A percentile compares a stretch with the other conserved stretches of the same genome.
phyloP scores from a whole-genome alignment of 1,140 invertebrate species.

The Calliphora vicina region DNA sequence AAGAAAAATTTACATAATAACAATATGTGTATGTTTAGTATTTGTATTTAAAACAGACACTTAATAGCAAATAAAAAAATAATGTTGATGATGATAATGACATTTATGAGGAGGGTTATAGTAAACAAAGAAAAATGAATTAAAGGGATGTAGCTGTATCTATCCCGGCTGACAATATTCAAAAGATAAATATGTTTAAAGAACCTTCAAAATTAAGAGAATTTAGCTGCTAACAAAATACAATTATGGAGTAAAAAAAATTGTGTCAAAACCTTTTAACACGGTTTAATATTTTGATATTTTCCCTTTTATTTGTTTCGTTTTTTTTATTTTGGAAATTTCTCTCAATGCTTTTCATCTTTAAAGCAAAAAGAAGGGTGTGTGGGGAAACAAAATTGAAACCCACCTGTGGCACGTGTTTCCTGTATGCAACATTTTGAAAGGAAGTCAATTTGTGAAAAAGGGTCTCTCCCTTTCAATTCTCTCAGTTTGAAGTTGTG shows the following conservation, averaged over 20 bases:
- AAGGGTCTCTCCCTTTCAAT: not conserved
- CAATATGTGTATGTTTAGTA: too few species aligned
- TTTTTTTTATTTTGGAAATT: not conserved
- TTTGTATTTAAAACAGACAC: too few species aligned
- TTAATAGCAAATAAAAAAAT: too few species aligned
- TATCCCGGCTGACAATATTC: too few species aligned
- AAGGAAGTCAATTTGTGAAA: not conserved
- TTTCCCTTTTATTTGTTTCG: not conserved
- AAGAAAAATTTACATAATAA: too few species aligned
- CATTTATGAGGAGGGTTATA: not conserved
- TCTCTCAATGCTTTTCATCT: too few species aligned
- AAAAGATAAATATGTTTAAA: not conserved
- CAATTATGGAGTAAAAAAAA: not conserved
- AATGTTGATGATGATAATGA: not conserved
- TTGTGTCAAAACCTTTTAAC: not conserved
- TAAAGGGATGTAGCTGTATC: not conserved
- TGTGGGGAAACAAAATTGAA: not conserved
- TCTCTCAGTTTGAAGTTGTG: not conserved
- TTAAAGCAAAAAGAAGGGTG: too few species aligned
- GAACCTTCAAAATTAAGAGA: not conserved
- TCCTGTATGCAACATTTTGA: not conserved
- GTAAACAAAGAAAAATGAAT: too few species aligned
- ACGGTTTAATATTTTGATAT: not conserved
- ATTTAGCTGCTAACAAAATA: not conserved
- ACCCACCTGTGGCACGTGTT: not conserved